phyloP scores from a whole-genome alignment of 1,140 invertebrate genomes.

The Physella acuta region DNA sequence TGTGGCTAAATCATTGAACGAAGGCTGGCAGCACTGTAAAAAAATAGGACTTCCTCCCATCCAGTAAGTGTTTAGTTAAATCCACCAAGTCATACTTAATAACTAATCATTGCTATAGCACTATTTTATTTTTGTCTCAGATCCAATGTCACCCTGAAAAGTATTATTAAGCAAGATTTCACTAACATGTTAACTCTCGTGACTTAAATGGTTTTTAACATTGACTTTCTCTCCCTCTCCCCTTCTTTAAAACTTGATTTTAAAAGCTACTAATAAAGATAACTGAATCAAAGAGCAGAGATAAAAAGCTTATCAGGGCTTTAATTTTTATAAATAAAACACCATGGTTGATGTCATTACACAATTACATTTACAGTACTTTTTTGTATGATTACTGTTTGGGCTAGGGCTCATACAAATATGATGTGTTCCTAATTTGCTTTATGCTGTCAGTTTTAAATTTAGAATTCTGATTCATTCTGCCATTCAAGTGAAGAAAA shows the following conservation, averaged over 20 bases:
- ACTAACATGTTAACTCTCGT: neutral
- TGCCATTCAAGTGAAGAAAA: neutral
- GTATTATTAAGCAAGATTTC: constrained; percentile 8
- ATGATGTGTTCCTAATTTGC: neutral
- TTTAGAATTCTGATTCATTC: no score
- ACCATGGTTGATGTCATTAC: neutral
- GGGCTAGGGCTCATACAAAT: neutral
- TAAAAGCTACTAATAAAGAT: neutral
- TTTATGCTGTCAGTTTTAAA: no score
- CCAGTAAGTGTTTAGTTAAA: constrained; percentile 50
- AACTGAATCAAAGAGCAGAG: neutral
- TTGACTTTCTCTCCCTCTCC: neutral
- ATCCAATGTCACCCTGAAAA: neutral
- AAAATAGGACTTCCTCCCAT: constrained; percentile 57
- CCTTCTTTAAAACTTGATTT: neutral
- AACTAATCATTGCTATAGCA: neutral
- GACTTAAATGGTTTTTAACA: constrained; percentile 9
- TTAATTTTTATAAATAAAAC: neutral
- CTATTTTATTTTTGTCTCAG: neutral
- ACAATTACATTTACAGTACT: neutral
- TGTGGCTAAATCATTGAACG: constrained; percentile 47
- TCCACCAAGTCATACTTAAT: neutral
- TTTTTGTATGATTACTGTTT: neutral
- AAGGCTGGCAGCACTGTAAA: constrained; percentile 58
- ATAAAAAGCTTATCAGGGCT: neutral